Base-by-base conservation (phyloP, 2,888 invertebrate species). In the Lochmaea capreae region DNA sequence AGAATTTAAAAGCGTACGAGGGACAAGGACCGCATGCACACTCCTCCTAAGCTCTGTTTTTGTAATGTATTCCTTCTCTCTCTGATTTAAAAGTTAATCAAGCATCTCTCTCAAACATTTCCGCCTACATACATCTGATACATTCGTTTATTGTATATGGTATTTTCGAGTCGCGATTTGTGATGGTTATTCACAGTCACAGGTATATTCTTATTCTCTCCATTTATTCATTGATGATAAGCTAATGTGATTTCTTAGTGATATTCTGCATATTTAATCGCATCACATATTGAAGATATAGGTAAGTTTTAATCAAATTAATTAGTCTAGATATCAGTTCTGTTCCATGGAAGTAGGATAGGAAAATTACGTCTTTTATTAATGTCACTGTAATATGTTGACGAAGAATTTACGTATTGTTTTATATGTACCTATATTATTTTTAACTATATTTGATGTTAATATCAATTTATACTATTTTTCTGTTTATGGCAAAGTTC, bases 191-290 rank as follows among this genome's bases (percentile, higher is more conserved):
- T 63, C 62, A 16, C 54, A 54, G 54, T 63, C 62, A 16, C 54
- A 54, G 54, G 9, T 16, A 18, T 12, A 63, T 63, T 63, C 62
- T 63, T 42, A 61, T 33, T 61, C 61, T 61, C 61, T 33, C 61
- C 61, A 61, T 42, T 63, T 39, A 63, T 63, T 63, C 43, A 63
- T 63, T 12, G 62, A 65, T 43, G 22, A 12, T 65, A 42, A 65
- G 71, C 71, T 43, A 65, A 71, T 71, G 71, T 71, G 71, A 71
- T 71, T 86, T 86, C 84, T 83, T 83, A 86, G 87, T 87, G 87
- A 87, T 87, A 87, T 87, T 85, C 85, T 87, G 86, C 86, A 86
- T 86, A 86, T 86, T 86, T 83, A 86, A 83, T 83, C 83, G 85
- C 86, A 86, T 86, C 86, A 85, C 86, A 86, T 86, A 85, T 81